phyloP scores from a whole-genome alignment of 2,888 invertebrate genomes.

The Acronicta psi region DNA sequence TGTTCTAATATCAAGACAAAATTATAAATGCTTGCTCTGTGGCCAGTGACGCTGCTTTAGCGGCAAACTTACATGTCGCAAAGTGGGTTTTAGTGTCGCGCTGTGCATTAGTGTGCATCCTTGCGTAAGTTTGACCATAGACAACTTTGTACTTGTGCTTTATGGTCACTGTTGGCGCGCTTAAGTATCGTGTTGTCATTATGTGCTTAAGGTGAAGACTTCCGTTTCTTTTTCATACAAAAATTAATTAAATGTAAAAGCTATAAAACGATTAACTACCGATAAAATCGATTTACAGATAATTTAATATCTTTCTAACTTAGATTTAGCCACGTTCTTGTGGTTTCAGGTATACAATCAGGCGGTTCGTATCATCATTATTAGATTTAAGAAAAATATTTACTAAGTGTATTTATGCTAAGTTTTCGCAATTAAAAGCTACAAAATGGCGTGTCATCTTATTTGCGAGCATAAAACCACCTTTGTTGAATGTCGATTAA shows the following conservation, averaged over 20 bases:
- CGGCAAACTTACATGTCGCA: conserved; percentile 75
- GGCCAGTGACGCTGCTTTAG: conserved; percentile 71
- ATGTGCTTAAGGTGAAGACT: conserved; percentile 54
- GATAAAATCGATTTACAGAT: too few species aligned
- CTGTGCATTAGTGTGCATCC: conserved; percentile 80
- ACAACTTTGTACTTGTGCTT: conserved; percentile 78
- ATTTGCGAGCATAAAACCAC: too few species aligned
- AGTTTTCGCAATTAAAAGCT: too few species aligned
- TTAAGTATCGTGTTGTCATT: conserved; percentile 61
- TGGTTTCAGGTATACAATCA: too few species aligned
- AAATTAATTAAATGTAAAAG: neutral
- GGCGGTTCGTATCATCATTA: too few species aligned
- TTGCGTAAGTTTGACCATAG: conserved; percentile 78
- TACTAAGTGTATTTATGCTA: too few species aligned
- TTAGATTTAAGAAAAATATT: too few species aligned
- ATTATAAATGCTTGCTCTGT: conserved; percentile 70
- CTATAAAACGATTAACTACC: too few species aligned
- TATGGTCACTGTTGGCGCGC: conserved; percentile 60
- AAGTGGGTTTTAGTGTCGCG: conserved; percentile 79
- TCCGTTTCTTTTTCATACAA: neutral
- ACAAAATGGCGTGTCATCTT: too few species aligned
- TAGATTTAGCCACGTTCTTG: too few species aligned
- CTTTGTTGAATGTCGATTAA: too few species aligned
- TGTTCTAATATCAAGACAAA: conserved; percentile 60
- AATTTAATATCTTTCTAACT: too few species aligned